A percentile compares a stretch with the other conserved stretches of the same genome.
Conservation (phyloP, 2,888 invertebrate genomes). For the Ochropleura leucogaster region DNA sequence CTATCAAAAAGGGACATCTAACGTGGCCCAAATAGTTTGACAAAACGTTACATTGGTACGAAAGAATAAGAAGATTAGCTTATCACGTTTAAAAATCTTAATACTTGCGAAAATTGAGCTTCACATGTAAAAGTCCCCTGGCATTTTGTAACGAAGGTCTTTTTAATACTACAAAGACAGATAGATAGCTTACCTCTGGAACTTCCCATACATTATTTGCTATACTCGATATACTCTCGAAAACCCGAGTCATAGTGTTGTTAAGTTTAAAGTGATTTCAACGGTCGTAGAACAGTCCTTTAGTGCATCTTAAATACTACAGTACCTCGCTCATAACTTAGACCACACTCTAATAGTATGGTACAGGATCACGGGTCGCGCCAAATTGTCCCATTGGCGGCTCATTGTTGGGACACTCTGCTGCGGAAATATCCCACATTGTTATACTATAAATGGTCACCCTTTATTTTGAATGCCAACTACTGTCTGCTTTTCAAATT, state of each 20-base stretch:
- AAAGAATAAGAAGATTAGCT: too few species aligned
- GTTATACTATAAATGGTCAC: slow-evolving; percentile 66
- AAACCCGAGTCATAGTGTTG: background rate
- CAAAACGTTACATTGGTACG: too few species aligned
- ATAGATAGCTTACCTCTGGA: too few species aligned
- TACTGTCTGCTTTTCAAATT: slow-evolving; percentile 67
- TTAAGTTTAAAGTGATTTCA: too few species aligned
- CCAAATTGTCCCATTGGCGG: slow-evolving; percentile 84
- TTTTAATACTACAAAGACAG: too few species aligned
- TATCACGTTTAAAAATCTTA: too few species aligned
- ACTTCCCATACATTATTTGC: background rate
- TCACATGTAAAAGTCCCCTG: background rate
- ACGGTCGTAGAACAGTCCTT: too few species aligned
- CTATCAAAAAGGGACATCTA: too few species aligned
- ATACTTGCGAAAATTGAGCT: background rate
- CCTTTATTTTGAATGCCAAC: slow-evolving; percentile 62
- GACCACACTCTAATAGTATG: slow-evolving; percentile 50
- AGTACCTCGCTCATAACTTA: slow-evolving; percentile 26
- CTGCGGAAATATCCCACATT: slow-evolving; percentile 65
- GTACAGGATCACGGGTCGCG: slow-evolving; percentile 69
- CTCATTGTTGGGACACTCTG: slow-evolving; percentile 74
- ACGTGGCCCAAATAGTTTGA: too few species aligned
- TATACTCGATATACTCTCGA: too few species aligned
- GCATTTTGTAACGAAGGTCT: too few species aligned
- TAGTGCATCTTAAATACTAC: background rate